A percentile compares a stretch with the other conserved stretches of the same genome.
These are phyloP conservation scores for Chionoecetes opilio DNA, from an alignment of 1,140 invertebrate genomes.

Conservation along the genomic window DNA sequence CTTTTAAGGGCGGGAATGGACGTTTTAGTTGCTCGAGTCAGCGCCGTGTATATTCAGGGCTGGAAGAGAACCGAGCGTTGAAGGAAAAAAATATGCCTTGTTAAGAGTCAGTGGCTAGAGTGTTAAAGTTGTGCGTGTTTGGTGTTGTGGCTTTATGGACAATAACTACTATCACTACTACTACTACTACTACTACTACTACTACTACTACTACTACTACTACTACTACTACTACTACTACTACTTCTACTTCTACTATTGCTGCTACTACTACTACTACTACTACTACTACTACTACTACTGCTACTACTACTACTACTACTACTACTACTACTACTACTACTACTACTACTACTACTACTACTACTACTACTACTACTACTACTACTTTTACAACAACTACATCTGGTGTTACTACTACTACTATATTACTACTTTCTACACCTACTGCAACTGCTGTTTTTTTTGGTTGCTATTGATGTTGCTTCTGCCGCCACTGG, in stretches of 20 bases:
- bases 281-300: constrained; percentile 39
- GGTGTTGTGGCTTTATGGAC: neutral
- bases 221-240: constrained; percentile 10
- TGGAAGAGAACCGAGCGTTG: neutral
- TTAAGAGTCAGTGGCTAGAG: neutral
- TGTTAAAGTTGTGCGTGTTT: neutral
- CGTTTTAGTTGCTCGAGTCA: neutral
- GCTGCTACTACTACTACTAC: neutral
- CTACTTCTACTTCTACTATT: constrained; percentile 23
- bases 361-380: constrained; percentile 39
- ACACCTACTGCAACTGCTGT: too few species aligned
- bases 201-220: neutral
- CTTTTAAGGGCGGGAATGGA: neutral
- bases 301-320: constrained; percentile 42
- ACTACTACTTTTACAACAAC: neutral
- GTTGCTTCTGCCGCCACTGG: too few species aligned
- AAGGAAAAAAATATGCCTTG: neutral
- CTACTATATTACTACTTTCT: too few species aligned
- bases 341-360: constrained; percentile 48
- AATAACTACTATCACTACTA: neutral
- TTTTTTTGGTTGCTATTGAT: too few species aligned
- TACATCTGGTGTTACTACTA: too few species aligned
- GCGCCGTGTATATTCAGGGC: neutral
- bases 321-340: constrained; percentile 46
- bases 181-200: neutral